phyloP scores from a whole-genome alignment of 2,797 vertebrate species.

The Alcedo atthis region DNA sequence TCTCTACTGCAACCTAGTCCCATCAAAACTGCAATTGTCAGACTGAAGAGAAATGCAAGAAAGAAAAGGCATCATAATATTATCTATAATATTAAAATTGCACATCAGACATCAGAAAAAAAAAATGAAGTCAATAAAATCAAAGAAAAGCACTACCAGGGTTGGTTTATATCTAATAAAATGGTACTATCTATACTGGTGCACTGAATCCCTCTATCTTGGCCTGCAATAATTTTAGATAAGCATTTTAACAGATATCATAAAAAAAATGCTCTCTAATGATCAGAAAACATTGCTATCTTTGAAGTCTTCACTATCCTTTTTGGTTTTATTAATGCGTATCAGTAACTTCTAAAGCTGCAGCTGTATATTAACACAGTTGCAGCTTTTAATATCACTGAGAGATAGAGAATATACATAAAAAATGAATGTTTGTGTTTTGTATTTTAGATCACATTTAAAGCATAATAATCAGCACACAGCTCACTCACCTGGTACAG shows the following conservation, averaged over 20 bases:
- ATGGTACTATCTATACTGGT: background rate
- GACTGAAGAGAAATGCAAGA: background rate
- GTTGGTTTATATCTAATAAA: background rate
- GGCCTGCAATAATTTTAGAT: background rate
- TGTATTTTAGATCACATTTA: background rate
- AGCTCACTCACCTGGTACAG: conserved; percentile 90
- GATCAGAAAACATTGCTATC: background rate
- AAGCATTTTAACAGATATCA: background rate
- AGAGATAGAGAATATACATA: background rate
- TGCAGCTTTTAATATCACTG: background rate
- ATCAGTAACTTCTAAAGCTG: background rate
- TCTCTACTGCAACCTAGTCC: background rate
- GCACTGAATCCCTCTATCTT: background rate
- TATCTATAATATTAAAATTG: background rate
- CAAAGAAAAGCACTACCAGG: background rate
- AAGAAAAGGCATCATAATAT: background rate
- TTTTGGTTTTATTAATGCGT: background rate
- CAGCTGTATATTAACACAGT: background rate
- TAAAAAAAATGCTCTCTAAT: background rate
- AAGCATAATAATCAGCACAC: background rate
- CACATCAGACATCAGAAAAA: background rate
- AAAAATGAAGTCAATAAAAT: background rate
- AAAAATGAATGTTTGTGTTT: background rate
- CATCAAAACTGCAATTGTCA: background rate
- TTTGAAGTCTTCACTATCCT: background rate